Conservation (phyloP, 2,888 invertebrate species). For the Trisateles emortualis region DNA sequence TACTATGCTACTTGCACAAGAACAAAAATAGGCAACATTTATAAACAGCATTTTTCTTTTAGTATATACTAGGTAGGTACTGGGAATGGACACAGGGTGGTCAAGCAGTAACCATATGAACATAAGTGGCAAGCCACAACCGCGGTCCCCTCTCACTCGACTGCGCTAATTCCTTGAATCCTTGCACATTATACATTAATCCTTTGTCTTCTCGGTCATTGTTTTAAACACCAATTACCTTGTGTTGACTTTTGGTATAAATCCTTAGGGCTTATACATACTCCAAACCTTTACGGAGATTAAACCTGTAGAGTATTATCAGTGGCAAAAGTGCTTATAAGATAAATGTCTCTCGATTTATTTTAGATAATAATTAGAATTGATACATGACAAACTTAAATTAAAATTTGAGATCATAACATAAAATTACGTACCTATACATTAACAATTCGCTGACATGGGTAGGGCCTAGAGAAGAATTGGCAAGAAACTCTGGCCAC, state of each 20-base stretch:
- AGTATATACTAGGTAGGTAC: background rate
- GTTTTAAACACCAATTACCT: conserved; percentile 17
- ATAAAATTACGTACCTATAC: too few relatives aligned
- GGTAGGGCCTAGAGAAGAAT: too few relatives aligned
- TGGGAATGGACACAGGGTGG: background rate
- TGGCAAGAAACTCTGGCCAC: too few relatives aligned
- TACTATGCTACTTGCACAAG: too few relatives aligned
- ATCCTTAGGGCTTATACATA: background rate
- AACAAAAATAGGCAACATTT: too few relatives aligned
- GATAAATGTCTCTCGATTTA: too few relatives aligned
- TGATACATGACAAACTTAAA: too few relatives aligned
- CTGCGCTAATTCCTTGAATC: conserved; percentile 80
- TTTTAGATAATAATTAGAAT: too few relatives aligned
- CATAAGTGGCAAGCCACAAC: conserved; percentile 81
- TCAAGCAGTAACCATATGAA: conserved; percentile 11
- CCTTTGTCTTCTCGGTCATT: conserved; percentile 40
- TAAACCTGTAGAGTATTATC: background rate
- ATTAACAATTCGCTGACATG: too few relatives aligned
- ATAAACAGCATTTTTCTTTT: too few relatives aligned
- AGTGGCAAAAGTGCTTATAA: background rate
- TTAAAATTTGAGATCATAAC: too few relatives aligned
- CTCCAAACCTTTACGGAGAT: background rate
- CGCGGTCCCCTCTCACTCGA: conserved; percentile 65
- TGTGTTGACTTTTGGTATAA: background rate
- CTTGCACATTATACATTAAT: conserved; percentile 65